These are phyloP conservation scores for Patella caerulea DNA, from an alignment of 2,888 invertebrate genomes.

Conservation along the genomic window DNA sequence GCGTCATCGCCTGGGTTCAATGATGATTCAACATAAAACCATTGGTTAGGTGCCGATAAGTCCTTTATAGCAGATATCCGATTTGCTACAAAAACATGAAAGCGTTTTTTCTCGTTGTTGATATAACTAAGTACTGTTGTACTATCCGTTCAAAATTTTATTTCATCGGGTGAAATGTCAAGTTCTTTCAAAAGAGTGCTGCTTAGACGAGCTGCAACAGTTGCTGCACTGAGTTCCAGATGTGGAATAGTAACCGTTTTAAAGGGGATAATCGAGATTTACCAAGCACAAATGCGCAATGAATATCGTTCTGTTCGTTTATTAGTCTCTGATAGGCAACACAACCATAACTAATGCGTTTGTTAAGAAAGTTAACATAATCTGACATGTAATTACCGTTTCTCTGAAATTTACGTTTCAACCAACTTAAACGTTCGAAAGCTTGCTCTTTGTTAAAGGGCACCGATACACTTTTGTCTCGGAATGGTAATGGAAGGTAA, in stretches of 20 bases:
- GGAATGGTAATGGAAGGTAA: slow-evolving; percentile 21
- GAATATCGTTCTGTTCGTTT: slow-evolving; percentile 5
- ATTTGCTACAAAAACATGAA: slow-evolving; percentile 21
- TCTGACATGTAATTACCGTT: slow-evolving; percentile 14
- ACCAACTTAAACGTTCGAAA: background rate
- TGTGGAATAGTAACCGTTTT: slow-evolving; percentile 19
- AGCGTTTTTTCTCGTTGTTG: slow-evolving; percentile 13
- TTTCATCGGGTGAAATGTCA: background rate
- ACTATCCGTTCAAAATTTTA: slow-evolving; percentile 16
- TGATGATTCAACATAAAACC: too few species aligned
- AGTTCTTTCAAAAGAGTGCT: slow-evolving; percentile 8
- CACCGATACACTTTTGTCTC: slow-evolving; percentile 5
- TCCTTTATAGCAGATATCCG: slow-evolving; percentile 3
- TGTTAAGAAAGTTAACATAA: slow-evolving; percentile 21
- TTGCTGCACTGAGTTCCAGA: slow-evolving; percentile 21
- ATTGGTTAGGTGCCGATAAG: too few species aligned
- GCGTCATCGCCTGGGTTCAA: slow-evolving; percentile 13
- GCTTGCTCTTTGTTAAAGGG: slow-evolving; percentile 8
- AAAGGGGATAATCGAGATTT: slow-evolving; percentile 16
- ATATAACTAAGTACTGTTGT: slow-evolving; percentile 16
- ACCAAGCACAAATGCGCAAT: slow-evolving; percentile 19
- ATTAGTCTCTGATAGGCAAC: slow-evolving; percentile 14
- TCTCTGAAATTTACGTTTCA: slow-evolving; percentile 5
- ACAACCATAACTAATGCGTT: slow-evolving; percentile 14
- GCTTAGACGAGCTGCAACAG: background rate